Base-by-base conservation (phyloP, 2,797 vertebrate species). In the Sitta carolinensis region DNA sequence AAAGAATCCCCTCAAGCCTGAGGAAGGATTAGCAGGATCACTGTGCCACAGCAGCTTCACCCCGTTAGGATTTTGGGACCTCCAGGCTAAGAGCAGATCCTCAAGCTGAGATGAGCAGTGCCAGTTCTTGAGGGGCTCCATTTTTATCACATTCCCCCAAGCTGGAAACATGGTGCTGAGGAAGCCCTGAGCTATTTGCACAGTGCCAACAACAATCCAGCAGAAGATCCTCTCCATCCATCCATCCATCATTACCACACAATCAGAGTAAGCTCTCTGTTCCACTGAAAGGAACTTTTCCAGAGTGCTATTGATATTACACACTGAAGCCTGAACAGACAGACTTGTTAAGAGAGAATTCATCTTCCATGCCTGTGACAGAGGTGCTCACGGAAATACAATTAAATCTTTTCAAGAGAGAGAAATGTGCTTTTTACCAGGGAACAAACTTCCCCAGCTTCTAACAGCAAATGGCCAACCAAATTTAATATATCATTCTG, bases 141-240 rank as follows among this genome's bases (percentile, higher is more conserved):
- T 19, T 54, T 20, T 7, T 4, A 29, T 13, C 22, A 27, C 10
- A 72, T 27, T 57, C 45, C 27, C 32, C 5, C 0, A 0, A 22
- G 51, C 59, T 36, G 29, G 45, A 32, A 68, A 36, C 9, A 5
- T 0, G 10, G 32, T 12, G 20, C 26, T 29, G 27, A 32, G 32
- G 47, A 23, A 34, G 15, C 11, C 14, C 51, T 21, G 50, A 85
- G 63, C 47, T 43, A 3, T 42, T 5, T 43, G 40, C 51, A 38
- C 16, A 54, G 47, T 2, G 8, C 4, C 42, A 36, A 66, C 55
- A 3, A 2, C 81, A 84, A 29, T 11, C 22, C 50, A 55, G 50
- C 47, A 70, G 66, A 25, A 38, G 38, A 74, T 17, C 22, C 4
- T n/a, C 54, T 3, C 1, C 3, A 0, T 26, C 40, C 70, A 0